Evolutionary conservation across 2,113 vertebrate genomes (phyloP).

Genomic region (Cryptoleucopteryx plumbea): DNA sequence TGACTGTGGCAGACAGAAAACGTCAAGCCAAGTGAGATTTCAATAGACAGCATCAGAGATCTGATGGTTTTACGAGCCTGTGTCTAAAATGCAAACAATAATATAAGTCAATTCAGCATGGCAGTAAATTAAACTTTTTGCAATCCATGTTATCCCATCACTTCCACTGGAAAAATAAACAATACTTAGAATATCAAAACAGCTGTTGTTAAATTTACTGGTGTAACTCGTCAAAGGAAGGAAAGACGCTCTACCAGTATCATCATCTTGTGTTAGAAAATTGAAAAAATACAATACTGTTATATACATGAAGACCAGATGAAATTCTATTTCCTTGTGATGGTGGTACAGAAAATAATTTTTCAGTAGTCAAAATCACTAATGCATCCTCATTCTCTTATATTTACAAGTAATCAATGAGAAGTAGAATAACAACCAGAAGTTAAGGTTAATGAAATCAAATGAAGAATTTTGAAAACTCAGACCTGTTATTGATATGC

Average conservation of each 20-base stretch:
- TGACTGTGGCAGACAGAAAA: neutral
- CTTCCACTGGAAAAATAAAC: neutral
- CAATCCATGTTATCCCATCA: neutral
- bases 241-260: neutral
- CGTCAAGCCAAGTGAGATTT: neutral
- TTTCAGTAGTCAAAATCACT: neutral
- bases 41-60: neutral
- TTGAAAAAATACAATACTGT: neutral
- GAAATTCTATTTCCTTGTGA: neutral
- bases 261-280: neutral
- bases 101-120: neutral
- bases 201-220: neutral
- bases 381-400: neutral
- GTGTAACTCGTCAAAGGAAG: neutral
- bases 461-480: slow-evolving; percentile 56
- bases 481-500: slow-evolving; percentile 14
- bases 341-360: neutral
- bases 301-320: neutral
- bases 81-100: neutral
- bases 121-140: neutral
- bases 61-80: neutral
- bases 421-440: slow-evolving; percentile 23
- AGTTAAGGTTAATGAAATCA: slow-evolving; percentile 52
- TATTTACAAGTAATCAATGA: slow-evolving; percentile 42
- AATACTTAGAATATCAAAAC: neutral